Base-by-base conservation (phyloP, 2,888 invertebrate genomes). In the Druceiella hillmani region DNA sequence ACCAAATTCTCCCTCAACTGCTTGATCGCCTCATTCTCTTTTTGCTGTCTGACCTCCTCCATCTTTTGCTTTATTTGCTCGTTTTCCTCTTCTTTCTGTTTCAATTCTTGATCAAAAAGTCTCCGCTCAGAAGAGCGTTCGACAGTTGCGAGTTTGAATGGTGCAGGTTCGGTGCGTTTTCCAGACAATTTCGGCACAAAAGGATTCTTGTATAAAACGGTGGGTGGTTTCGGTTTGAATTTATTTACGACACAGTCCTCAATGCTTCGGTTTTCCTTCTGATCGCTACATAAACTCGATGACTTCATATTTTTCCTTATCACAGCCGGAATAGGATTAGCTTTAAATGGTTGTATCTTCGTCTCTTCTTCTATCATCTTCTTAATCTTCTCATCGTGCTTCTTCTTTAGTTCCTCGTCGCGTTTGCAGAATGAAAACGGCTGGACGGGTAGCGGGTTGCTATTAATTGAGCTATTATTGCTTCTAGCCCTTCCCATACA, bases 341-440 rank as follows among this genome's bases (percentile, higher is more conserved):
- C 87, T 57, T 81, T 82, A 52, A 87, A 87, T 46, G 76, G 75
- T 1, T 74, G 62, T 1, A 74, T 68, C 55, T 74, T 79, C 27
- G 74, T 68, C 41, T 78, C 75, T 44, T 69, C 65, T 41, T 81
- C 77, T 12, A 78, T 54, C 40, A 72, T 62, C 44, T 74, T 69
- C 45, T 75, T 73, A 5, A 83, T 75, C 48, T 70, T 70, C 49
- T 79, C 74, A 44, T 83, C 79, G 46, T 75, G 78, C 37, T 71
- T 75, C 26, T 66, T 63, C 33, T 67, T 62, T 15, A 76, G 50
- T 38, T 71, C 61, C 52, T 76, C 76, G 55, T 84, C 75, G 9
- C 81, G 59, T 36, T 75, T 65, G 40, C 82, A 82, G 62, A 87
- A 87, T 46, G 81, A 82, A 52, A 85, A 85, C 9, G 84, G 84